Evolutionary conservation across 2,113 vertebrate species (phyloP).

Genomic region (Coptodon bakossiorum): DNA sequence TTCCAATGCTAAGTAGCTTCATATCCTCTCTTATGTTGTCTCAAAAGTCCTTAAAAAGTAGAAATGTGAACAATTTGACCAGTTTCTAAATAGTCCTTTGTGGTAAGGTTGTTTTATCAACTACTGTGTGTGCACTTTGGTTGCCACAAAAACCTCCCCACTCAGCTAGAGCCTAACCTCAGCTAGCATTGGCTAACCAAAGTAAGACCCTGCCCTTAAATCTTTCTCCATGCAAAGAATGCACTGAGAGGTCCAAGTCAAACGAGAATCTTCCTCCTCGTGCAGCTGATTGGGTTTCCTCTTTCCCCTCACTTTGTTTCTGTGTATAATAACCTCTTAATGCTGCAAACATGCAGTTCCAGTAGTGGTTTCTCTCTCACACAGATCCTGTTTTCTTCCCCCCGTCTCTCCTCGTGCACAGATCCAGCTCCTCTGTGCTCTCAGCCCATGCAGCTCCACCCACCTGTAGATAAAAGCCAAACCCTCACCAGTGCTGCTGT

Average conservation of each 20-base stretch:
- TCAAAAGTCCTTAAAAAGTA: neutral
- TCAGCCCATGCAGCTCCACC: constrained; percentile 76
- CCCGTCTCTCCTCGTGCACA: constrained; percentile 13
- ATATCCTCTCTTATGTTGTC: neutral
- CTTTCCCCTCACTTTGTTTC: neutral
- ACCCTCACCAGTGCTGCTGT: constrained; percentile 76
- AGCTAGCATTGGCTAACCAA: constrained; percentile 21
- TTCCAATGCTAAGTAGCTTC: neutral
- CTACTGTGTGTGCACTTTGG: neutral
- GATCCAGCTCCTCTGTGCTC: neutral
- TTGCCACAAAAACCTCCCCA: neutral
- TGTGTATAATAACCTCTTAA: neutral
- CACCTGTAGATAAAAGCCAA: constrained; percentile 94
- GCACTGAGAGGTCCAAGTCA: constrained; percentile 39
- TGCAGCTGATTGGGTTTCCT: constrained; percentile 12
- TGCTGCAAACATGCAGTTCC: neutral
- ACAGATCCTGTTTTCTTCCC: constrained; percentile 3
- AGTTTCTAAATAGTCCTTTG: neutral
- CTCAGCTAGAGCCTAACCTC: constrained; percentile 8
- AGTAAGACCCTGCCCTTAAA: constrained; percentile 38
- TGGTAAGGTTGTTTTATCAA: neutral
- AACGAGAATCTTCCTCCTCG: constrained; percentile 39
- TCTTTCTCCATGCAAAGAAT: constrained; percentile 51
- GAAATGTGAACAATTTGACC: neutral
- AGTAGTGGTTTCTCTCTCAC: neutral